Base-by-base conservation (phyloP, 2,113 vertebrate genomes). In the Heptranchias perlo region DNA sequence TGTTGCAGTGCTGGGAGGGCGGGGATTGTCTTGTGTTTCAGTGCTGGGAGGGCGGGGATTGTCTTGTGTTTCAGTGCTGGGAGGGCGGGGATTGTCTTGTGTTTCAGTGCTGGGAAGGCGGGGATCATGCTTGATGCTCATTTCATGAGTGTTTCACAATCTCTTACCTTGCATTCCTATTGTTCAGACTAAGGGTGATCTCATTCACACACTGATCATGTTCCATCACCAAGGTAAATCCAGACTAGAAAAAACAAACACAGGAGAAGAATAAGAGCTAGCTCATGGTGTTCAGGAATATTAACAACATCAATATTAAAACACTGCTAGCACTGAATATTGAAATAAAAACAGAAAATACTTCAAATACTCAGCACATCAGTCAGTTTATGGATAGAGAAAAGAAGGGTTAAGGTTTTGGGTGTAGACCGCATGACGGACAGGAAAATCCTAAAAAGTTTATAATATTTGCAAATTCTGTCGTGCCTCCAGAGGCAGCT, bases 101-200 rank as follows among this genome's bases (percentile, higher is more conserved):
- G 21, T 44, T 2, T 76, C 16, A 44, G 76, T n/a, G 35, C 35
- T 39, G 2, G 54, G 7, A 93, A 21, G 4, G 8, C 89, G 35
- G 13, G 62, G n/a, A 39, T 39, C n/a, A 61, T 2, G 39, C 39
- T 47, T 39, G 39, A 23, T 44, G 0, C 78, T 82, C 16, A 47
- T 82, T 44, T 44, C 47, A 5, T 10, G 31, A 73, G 69, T 14
- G 28, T 54, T 14, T 7, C 58, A 39, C 10, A 1, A 93, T 28
- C 82, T 73, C 97, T 97, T 96, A 99, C 99, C 99, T 99, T 97
- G 99, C 98, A 39, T 97, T 99, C 97, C 97, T 99, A 97, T 99
- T 99, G 97, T 99, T 99, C 96, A 99, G 98, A 96, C 99, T 99
- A 96, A 99, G 97, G 3, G 99, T 98, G 97, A 99, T 99, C 97